Conservation (phyloP, 2,888 invertebrate genomes). For the Stenolophus ochropezus region DNA sequence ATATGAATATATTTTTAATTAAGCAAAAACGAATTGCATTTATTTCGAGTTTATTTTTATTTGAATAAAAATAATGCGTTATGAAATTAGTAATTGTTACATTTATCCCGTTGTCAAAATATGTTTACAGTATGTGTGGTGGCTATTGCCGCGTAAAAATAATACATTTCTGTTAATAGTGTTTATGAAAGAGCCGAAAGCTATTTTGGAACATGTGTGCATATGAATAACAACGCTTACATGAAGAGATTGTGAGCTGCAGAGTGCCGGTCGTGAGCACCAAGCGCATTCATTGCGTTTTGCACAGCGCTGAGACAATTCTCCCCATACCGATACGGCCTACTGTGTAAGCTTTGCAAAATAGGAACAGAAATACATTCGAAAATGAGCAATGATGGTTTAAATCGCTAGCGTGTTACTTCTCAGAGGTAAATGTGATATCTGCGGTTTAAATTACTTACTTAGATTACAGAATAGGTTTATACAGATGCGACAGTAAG, state of each 20-base stretch:
- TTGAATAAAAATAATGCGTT: not conserved
- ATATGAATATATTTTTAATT: not conserved
- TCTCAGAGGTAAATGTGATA: too few relatives aligned
- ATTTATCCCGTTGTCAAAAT: constrained; percentile 21
- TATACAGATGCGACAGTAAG: too few relatives aligned
- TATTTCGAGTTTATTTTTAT: not conserved
- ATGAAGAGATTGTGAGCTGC: constrained; percentile 30
- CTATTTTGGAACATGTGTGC: constrained; percentile 37
- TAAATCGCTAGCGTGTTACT: too few relatives aligned
- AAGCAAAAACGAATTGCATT: not conserved
- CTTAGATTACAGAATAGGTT: too few relatives aligned
- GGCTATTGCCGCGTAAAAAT: constrained; percentile 14
- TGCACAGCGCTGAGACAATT: not conserved
- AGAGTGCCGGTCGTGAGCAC: not conserved
- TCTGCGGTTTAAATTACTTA: too few relatives aligned
- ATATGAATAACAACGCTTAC: constrained; percentile 31
- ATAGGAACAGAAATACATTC: too few relatives aligned
- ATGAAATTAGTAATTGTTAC: constrained; percentile 14
- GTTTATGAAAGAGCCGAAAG: constrained; percentile 38
- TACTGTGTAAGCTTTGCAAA: too few relatives aligned
- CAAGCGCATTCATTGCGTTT: constrained; percentile 21
- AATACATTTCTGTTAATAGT: constrained; percentile 32
- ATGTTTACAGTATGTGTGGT: constrained; percentile 11
- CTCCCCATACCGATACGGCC: not conserved
- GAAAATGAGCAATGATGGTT: too few relatives aligned